Conservation (phyloP, 1,140 invertebrate genomes). For the Amphibalanus amphitrite region DNA sequence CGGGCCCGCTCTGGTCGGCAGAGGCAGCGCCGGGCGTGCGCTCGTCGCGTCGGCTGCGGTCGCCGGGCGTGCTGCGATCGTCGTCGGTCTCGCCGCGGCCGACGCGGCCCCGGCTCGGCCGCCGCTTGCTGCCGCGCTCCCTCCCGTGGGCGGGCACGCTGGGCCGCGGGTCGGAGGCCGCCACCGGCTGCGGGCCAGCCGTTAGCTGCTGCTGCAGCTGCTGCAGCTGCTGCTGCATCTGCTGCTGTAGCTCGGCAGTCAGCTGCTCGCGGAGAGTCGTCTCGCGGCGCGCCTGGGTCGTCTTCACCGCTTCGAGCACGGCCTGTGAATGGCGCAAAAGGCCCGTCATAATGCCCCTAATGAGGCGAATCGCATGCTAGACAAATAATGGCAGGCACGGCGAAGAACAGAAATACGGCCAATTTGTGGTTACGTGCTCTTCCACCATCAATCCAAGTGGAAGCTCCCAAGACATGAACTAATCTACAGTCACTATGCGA, state of each 20-base stretch:
- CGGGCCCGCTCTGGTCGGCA: not conserved
- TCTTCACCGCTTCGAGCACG: not conserved
- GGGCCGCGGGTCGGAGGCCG: not conserved
- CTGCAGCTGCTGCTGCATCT: not conserved
- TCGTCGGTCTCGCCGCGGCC: not conserved
- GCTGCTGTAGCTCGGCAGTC: not conserved
- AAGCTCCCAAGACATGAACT: no score
- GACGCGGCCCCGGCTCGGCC: not conserved
- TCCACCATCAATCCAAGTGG: no score
- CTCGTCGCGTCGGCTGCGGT: not conserved
- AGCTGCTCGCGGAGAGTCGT: not conserved
- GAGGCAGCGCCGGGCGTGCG: no score
- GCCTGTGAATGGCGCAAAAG: not conserved
- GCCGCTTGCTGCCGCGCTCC: not conserved
- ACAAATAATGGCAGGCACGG: no score
- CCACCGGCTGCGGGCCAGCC: not conserved
- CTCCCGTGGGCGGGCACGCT: not conserved
- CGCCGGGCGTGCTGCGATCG: not conserved
- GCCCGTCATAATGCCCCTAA: no score
- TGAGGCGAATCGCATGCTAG: no score
- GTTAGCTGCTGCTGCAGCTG: not conserved
- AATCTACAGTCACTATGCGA: no score
- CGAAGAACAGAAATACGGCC: no score
- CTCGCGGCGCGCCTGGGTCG: not conserved
- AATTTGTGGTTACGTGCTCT: no score